Conservation (phyloP, 1,140 invertebrate species). For the Alviniconcha marisindica region DNA sequence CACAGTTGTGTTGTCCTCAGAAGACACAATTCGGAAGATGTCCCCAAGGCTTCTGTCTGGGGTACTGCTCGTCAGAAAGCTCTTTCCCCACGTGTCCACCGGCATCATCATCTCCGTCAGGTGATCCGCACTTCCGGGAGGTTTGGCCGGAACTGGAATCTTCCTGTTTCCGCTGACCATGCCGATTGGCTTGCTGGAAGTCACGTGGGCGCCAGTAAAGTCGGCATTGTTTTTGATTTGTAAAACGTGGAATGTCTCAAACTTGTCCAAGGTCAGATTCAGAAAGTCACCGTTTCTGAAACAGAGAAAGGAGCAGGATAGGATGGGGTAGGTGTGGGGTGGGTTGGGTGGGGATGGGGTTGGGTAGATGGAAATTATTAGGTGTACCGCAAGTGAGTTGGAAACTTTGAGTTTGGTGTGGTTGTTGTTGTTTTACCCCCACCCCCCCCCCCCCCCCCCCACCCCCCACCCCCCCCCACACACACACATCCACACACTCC, state of each 20-base stretch:
- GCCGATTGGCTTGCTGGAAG: constrained; percentile 53
- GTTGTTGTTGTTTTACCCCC: no score
- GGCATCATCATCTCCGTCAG: constrained; percentile 64
- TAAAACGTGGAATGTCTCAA: constrained; percentile 56
- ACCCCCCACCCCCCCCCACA: no score
- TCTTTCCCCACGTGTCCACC: constrained; percentile 61
- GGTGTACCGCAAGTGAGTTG: no score
- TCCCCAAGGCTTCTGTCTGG: constrained; percentile 59
- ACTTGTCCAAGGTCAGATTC: constrained; percentile 46
- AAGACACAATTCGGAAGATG: constrained; percentile 55
- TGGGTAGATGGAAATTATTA: no score
- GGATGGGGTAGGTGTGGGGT: no score
- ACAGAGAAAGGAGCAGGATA: no score
- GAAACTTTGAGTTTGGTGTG: no score
- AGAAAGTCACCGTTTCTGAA: constrained; percentile 43
- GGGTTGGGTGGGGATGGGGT: no score
- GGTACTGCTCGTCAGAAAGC: constrained; percentile 56
- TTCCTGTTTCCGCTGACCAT: constrained; percentile 62
- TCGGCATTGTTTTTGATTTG: constrained; percentile 50
- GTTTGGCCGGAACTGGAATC: constrained; percentile 50
- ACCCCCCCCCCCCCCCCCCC: no score
- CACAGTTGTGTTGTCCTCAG: constrained; percentile 51
- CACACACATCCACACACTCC: no score
- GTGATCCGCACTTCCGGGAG: constrained; percentile 48
- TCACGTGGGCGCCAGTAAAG: constrained; percentile 60